Conservation (phyloP, 2,888 invertebrate genomes). For the Meghimatium bilineatum region DNA sequence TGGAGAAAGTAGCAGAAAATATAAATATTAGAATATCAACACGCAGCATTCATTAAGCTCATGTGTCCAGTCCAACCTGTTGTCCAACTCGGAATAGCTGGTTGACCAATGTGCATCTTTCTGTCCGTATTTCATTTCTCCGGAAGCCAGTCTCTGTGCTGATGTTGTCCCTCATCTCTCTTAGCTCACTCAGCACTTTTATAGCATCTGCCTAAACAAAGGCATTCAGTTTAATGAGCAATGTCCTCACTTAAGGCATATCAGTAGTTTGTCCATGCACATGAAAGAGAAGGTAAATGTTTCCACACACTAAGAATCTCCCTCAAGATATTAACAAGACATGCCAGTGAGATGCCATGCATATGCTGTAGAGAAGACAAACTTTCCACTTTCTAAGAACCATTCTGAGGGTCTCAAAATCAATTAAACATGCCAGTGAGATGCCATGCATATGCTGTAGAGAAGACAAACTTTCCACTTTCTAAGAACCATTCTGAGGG, state of each 20-base stretch:
- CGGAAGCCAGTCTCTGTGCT: slow-evolving; percentile 58
- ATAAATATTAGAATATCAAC: background rate
- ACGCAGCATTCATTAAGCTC: background rate
- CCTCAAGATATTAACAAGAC: too few relatives aligned
- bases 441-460: background rate
- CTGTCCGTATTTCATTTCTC: slow-evolving; percentile 60
- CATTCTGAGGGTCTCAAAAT: too few relatives aligned
- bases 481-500: background rate
- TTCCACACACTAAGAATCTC: too few relatives aligned
- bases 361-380: too few relatives aligned
- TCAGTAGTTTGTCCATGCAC: background rate
- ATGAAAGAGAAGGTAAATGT: background rate
- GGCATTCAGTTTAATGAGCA: background rate
- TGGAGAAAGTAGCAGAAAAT: background rate
- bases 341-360: too few relatives aligned
- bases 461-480: background rate
- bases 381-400: too few relatives aligned
- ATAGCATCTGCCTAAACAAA: slow-evolving; percentile 66
- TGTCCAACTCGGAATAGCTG: slow-evolving; percentile 56
- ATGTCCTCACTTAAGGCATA: background rate
- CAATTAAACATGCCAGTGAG: too few relatives aligned
- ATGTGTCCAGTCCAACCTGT: slow-evolving; percentile 40
- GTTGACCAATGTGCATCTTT: slow-evolving; percentile 65
- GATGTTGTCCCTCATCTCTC: slow-evolving; percentile 61
- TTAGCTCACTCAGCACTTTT: slow-evolving; percentile 66